phyloP scores from a whole-genome alignment of 2,888 invertebrate species.

The Xestia rhomboidea region DNA sequence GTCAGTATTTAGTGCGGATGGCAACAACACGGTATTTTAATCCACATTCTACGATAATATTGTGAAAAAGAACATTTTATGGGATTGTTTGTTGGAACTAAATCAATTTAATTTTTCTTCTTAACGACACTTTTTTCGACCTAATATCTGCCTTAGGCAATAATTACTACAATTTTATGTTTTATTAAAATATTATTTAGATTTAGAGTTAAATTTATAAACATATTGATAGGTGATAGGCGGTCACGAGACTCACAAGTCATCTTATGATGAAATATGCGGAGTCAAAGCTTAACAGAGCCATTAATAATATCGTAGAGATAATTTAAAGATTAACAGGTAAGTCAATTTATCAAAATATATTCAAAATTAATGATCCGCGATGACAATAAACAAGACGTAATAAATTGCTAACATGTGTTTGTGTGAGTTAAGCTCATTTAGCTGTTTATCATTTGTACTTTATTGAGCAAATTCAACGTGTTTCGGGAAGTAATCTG shows the following conservation, averaged over 20 bases:
- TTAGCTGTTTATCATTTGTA: slow-evolving; percentile 31
- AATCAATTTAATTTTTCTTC: slow-evolving; percentile 60
- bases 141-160: slow-evolving; percentile 50
- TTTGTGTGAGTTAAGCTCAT: slow-evolving; percentile 22
- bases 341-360: slow-evolving; percentile 28
- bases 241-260: slow-evolving; percentile 1
- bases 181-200: slow-evolving; percentile 13
- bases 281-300: slow-evolving; percentile 26
- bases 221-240: slow-evolving; percentile 3
- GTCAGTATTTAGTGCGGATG: slow-evolving; percentile 56
- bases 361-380: slow-evolving; percentile 25
- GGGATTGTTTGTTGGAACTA: slow-evolving; percentile 60
- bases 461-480: slow-evolving; percentile 30
- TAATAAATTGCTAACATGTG: slow-evolving; percentile 32
- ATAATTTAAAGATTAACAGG: slow-evolving; percentile 26
- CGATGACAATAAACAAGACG: slow-evolving; percentile 33
- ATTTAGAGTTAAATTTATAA: slow-evolving; percentile 33
- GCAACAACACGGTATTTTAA: slow-evolving; percentile 58
- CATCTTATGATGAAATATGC: slow-evolving; percentile 9
- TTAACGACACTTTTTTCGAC: slow-evolving; percentile 38
- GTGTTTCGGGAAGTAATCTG: slow-evolving; percentile 15
- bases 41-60: slow-evolving; percentile 50
- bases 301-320: slow-evolving; percentile 33
- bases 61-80: slow-evolving; percentile 54
- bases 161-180: slow-evolving; percentile 48